Evolutionary conservation across 23 tunicate species (phyloP).

Genomic region (Halocynthia roretzi): DNA sequence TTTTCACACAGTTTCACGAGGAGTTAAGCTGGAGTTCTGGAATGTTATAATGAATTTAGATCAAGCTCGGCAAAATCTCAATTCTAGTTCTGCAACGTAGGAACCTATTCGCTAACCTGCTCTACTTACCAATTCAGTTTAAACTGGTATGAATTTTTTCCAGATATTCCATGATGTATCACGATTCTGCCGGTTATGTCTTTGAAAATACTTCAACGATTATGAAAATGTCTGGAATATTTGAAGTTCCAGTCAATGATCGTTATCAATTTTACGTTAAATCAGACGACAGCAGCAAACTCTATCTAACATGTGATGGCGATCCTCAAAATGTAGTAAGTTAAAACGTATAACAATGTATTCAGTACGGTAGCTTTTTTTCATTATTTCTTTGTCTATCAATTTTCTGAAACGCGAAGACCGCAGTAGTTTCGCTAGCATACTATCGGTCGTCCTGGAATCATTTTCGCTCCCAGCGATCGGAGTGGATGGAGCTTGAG

Average conservation of each 20-base stretch:
- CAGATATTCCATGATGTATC: slow-evolving; percentile 7
- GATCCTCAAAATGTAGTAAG: slow-evolving; percentile 36
- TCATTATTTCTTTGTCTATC: neutral
- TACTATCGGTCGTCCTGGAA: neutral
- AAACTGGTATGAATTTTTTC: too few relatives aligned
- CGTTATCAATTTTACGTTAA: slow-evolving; percentile 26
- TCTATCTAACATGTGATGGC: slow-evolving; percentile 37
- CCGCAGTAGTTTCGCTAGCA: neutral
- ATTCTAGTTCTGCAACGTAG: neutral
- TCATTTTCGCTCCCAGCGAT: neutral
- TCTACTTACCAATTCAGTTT: too few relatives aligned
- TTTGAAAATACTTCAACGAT: slow-evolving; percentile 1
- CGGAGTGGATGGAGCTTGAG: slow-evolving; percentile 15
- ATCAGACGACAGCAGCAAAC: slow-evolving; percentile 25
- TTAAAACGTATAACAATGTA: neutral
- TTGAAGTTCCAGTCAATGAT: slow-evolving; percentile 31
- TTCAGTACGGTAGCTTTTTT: neutral
- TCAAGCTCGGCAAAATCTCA: neutral
- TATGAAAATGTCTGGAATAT: slow-evolving; percentile 41
- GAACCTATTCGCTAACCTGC: neutral
- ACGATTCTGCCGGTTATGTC: slow-evolving; percentile 16
- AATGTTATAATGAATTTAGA: neutral
- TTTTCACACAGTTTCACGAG: slow-evolving; percentile 58
- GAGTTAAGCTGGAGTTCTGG: slow-evolving; percentile 42
- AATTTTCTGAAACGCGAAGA: neutral